Evolutionary conservation across 2,113 vertebrate genomes (phyloP).

Genomic region (Chelonoidis abingdonii): DNA sequence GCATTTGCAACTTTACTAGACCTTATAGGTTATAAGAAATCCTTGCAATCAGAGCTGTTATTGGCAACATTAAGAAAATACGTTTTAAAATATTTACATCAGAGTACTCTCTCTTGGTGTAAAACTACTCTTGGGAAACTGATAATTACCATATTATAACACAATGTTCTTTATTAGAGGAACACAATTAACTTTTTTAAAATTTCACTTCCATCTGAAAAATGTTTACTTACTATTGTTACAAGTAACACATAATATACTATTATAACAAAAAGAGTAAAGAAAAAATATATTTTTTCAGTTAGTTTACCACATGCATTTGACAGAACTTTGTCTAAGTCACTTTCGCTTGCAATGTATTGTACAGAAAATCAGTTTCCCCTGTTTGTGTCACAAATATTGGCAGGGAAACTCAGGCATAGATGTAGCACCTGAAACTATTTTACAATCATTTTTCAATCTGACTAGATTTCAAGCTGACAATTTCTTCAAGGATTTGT

Average conservation of each 20-base stretch:
- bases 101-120: not conserved
- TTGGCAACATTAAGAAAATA: not conserved
- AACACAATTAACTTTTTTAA: not conserved
- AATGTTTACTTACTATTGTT: not conserved
- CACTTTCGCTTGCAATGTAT: not conserved
- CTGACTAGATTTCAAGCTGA: not conserved
- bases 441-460: not conserved
- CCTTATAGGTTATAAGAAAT: not conserved
- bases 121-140: not conserved
- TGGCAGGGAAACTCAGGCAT: not conserved
- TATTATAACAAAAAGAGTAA: not conserved
- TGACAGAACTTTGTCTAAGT: not conserved
- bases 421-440: not conserved
- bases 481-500: not conserved
- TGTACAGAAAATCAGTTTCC: not conserved
- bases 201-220: not conserved
- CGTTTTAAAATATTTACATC: not conserved
- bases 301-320: not conserved
- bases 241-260: not conserved
- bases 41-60: not conserved
- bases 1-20: not conserved
- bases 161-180: not conserved
- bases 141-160: not conserved
- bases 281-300: not conserved
- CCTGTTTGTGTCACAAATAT: not conserved